phyloP scores from a whole-genome alignment of 2,113 vertebrate species.

The Podocnemis expansa region DNA sequence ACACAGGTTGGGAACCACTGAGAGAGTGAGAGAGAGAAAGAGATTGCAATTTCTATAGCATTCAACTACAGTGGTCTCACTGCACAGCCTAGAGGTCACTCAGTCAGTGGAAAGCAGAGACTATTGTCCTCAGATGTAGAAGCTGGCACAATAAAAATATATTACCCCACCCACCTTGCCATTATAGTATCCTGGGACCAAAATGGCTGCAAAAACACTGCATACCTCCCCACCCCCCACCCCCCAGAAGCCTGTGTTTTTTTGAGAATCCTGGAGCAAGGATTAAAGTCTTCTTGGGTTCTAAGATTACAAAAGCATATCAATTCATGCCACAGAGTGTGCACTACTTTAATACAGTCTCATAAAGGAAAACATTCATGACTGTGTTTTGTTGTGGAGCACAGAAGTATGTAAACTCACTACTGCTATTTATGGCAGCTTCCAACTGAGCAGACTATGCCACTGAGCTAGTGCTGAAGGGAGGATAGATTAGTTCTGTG shows the following conservation, averaged over 20 bases:
- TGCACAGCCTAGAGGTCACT: not conserved
- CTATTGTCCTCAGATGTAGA: not conserved
- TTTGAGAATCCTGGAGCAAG: not conserved
- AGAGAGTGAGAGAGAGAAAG: too few relatives aligned
- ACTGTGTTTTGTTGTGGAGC: not conserved
- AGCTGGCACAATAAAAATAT: not conserved
- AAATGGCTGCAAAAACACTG: not conserved
- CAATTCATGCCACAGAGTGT: not conserved
- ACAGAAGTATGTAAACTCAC: not conserved
- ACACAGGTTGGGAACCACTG: too few relatives aligned
- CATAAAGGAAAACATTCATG: not conserved
- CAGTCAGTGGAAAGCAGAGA: not conserved
- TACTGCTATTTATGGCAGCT: not conserved
- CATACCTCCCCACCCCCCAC: not conserved
- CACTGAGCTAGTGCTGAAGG: not conserved
- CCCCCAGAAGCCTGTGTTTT: not conserved
- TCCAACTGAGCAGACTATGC: not conserved
- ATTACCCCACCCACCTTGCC: not conserved
- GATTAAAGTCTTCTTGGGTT: not conserved
- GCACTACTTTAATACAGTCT: not conserved
- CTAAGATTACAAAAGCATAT: not conserved
- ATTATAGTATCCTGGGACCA: not conserved
- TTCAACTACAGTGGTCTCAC: not conserved
- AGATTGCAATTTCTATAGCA: not conserved
- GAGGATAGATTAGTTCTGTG: not conserved